Conservation (phyloP, 2,797 vertebrate species). For the Phylloscopus collybita region DNA sequence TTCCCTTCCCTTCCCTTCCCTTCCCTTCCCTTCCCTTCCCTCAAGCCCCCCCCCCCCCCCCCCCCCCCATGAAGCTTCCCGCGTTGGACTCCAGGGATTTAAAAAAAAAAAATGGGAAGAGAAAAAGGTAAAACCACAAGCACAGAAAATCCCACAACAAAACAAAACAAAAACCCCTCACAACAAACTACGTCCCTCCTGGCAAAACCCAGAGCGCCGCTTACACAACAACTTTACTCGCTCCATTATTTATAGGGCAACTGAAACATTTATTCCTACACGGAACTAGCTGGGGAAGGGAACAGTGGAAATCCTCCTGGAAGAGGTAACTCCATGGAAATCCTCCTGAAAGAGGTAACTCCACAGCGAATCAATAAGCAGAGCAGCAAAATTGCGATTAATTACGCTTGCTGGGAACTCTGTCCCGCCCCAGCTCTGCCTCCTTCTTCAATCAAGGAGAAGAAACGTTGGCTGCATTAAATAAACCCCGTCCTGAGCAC, state of each 20-base stretch:
- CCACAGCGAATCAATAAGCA: background rate
- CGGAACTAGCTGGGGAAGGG: slow-evolving; percentile 12
- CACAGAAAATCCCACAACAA: background rate
- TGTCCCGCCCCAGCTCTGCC: background rate
- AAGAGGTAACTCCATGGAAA: background rate
- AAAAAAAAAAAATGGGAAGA: background rate
- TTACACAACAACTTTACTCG: slow-evolving; percentile 81
- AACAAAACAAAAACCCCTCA: slow-evolving; percentile 2
- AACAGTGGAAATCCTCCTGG: background rate
- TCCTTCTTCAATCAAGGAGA: background rate
- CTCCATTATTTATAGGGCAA: slow-evolving; percentile 93
- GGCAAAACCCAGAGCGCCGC: slow-evolving; percentile 86
- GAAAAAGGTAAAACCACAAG: slow-evolving; percentile 20
- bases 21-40: background rate
- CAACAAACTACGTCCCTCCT: slow-evolving; percentile 72
- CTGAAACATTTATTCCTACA: slow-evolving; percentile 91
- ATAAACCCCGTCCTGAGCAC: background rate
- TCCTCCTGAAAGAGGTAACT: background rate
- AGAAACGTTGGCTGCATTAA: background rate
- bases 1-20: too few relatives aligned
- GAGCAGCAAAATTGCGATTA: background rate
- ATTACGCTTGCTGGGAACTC: background rate
- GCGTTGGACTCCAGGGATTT: background rate
- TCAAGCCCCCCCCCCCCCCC: background rate
- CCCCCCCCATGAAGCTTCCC: background rate